These are phyloP conservation scores for Anguilla obscura DNA, from an alignment of 2,797 vertebrate species.

Conservation along the genomic window DNA sequence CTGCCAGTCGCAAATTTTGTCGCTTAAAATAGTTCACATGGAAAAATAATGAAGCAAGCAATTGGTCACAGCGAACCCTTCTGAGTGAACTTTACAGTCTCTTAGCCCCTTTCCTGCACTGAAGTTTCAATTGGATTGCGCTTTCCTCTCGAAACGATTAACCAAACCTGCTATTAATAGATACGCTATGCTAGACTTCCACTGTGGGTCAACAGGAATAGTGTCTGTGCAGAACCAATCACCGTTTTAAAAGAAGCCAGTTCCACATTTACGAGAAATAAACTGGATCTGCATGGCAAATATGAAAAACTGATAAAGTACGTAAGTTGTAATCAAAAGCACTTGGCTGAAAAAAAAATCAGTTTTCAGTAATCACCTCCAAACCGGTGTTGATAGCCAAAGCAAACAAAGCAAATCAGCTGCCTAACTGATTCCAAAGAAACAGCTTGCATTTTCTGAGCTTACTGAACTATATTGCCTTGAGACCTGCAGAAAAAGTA, in stretches of 20 bases:
- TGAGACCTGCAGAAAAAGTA: conserved; percentile 33
- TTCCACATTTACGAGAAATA: background rate
- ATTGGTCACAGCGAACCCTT: background rate
- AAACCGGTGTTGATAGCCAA: conserved; percentile 41
- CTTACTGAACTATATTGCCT: conserved; percentile 26
- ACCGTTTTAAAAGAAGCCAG: background rate
- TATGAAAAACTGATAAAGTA: conserved; percentile 29
- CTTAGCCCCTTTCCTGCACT: background rate
- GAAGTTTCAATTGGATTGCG: background rate
- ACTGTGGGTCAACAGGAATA: background rate
- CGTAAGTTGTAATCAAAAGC: conserved; percentile 12
- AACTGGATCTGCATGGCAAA: conserved; percentile 5
- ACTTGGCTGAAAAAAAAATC: conserved; percentile 23
- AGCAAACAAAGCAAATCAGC: conserved; percentile 31
- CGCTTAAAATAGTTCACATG: background rate
- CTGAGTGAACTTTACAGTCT: background rate
- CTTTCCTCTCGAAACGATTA: background rate
- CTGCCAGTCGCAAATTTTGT: background rate
- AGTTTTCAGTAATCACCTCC: conserved; percentile 33
- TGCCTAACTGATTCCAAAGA: conserved; percentile 36
- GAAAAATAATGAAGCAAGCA: background rate
- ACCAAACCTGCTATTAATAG: background rate
- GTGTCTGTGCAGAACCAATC: background rate
- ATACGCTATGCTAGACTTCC: background rate
- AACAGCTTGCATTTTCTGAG: conserved; percentile 30